Conservation (phyloP, 2,797 vertebrate genomes). For the Phaenicophaeus curvirostris region DNA sequence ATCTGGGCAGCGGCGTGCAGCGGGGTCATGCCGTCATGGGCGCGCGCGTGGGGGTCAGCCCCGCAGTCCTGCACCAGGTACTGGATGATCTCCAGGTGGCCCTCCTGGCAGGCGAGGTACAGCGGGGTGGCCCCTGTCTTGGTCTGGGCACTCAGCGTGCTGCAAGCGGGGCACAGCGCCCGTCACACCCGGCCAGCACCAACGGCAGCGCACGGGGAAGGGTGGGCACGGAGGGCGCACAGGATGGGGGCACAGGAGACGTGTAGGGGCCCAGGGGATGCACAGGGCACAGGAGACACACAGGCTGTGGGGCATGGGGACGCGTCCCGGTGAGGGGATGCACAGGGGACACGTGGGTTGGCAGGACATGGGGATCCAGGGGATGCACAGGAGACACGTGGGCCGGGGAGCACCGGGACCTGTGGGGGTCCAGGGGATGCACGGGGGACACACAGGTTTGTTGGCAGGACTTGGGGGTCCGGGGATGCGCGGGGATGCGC, state of each 20-base stretch:
- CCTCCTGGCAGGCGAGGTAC: constrained; percentile 98
- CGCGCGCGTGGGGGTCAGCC: constrained; percentile 85
- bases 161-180: constrained; percentile 37
- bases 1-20: constrained; percentile 96
- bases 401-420: too few relatives aligned
- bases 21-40: constrained; percentile 94
- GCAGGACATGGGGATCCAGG: background rate
- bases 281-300: too few relatives aligned
- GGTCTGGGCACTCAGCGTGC: constrained; percentile 91
- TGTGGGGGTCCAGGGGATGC: background rate
- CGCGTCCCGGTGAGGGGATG: too few relatives aligned
- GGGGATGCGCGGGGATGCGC: too few relatives aligned
- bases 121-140: constrained; percentile 98
- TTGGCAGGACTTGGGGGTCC: too few relatives aligned
- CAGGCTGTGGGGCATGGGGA: too few relatives aligned
- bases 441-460: too few relatives aligned
- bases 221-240: background rate
- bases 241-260: too few relatives aligned
- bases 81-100: constrained; percentile 94
- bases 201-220: fast-evolving
- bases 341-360: too few relatives aligned
- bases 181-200: background rate
- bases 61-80: constrained; percentile 94
- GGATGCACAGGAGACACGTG: background rate
- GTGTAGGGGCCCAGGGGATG: too few relatives aligned